A percentile compares a stretch with the other conserved stretches of the same genome.
These are phyloP conservation scores for Zeugodacus cucurbitae DNA, from an alignment of 1,140 invertebrate species.

Conservation along the genomic window DNA sequence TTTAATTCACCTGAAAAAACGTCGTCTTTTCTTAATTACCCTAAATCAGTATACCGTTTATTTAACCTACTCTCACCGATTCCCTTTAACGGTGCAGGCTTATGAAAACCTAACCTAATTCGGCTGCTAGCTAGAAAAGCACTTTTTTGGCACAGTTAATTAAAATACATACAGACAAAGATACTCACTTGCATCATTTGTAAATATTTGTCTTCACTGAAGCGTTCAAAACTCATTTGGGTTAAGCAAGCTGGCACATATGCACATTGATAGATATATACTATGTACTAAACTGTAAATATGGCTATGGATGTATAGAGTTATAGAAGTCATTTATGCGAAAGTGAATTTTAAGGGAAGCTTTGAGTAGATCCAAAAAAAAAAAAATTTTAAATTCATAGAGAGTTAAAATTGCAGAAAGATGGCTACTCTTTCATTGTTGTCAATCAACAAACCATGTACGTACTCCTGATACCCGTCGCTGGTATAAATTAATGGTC, in stretches of 20 bases:
- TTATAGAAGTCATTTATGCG: no score
- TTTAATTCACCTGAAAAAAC: no score
- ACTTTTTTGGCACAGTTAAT: not conserved
- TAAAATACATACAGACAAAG: not conserved
- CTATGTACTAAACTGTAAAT: not conserved
- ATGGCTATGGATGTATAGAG: no score
- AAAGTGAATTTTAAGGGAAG: no score
- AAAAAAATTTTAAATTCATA: no score
- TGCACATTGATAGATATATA: not conserved
- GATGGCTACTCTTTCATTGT: not conserved
- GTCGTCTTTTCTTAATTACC: no score
- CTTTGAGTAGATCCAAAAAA: no score
- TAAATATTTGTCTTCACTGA: not conserved
- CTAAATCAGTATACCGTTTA: no score
- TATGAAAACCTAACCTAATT: not conserved
- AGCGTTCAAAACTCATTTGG: not conserved
- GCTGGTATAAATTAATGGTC: not conserved
- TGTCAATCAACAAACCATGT: not conserved
- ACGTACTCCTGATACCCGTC: not conserved
- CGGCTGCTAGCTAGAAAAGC: not conserved
- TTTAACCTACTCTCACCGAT: not conserved
- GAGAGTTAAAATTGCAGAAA: not conserved
- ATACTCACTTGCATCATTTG: not conserved
- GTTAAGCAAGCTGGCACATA: not conserved
- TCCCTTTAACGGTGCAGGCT: not conserved